These are phyloP conservation scores for Galeruca laticollis DNA, from an alignment of 2,888 invertebrate genomes.

Conservation along the genomic window DNA sequence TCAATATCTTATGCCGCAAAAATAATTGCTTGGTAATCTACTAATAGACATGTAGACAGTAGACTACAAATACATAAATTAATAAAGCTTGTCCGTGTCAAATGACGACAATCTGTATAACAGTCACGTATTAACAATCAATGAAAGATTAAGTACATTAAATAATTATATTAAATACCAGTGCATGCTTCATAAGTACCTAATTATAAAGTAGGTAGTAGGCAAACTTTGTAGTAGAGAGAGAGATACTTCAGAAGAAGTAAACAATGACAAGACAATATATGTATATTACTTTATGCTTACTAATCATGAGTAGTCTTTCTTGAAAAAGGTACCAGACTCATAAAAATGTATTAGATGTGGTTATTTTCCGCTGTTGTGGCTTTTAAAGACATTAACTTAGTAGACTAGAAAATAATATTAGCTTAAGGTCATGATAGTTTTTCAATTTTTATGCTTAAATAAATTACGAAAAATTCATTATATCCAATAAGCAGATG, in stretches of 20 bases:
- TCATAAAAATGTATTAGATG: slow-evolving; percentile 27
- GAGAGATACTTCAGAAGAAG: background rate
- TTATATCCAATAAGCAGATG: background rate
- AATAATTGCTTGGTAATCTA: too few relatives aligned
- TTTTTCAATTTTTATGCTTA: slow-evolving; percentile 27
- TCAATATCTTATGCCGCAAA: too few relatives aligned
- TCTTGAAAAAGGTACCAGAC: slow-evolving; percentile 12
- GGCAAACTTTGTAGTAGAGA: background rate
- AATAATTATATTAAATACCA: background rate
- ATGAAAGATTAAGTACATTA: background rate
- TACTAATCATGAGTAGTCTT: slow-evolving; percentile 10
- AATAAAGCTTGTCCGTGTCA: background rate
- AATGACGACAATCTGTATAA: background rate
- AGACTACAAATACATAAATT: background rate
- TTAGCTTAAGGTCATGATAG: slow-evolving; percentile 26
- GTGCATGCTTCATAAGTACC: background rate
- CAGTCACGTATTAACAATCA: background rate
- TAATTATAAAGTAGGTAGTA: background rate
- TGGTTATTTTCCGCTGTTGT: slow-evolving; percentile 30
- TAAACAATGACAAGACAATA: slow-evolving; percentile 11
- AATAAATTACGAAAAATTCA: slow-evolving; percentile 22
- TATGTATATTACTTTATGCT: slow-evolving; percentile 1
- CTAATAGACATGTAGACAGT: too few relatives aligned
- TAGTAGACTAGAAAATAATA: slow-evolving; percentile 33
- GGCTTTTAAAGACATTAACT: slow-evolving; percentile 24